Base-by-base conservation (phyloP, 2,797 vertebrate species). In the Lithobates sylvaticus region DNA sequence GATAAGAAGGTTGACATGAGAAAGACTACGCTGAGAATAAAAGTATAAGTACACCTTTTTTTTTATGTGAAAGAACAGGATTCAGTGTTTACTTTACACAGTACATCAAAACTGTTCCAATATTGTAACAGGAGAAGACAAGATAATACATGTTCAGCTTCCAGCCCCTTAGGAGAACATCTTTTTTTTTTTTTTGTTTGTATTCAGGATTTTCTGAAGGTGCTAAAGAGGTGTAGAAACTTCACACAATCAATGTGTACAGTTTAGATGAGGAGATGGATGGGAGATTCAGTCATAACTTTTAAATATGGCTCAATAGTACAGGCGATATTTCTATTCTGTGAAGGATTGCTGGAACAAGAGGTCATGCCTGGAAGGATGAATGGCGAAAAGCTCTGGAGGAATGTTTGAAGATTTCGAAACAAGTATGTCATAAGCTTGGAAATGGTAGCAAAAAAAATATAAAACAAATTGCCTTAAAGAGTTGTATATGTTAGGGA, bases 251-350 rank as follows among this genome's bases (percentile, higher is more conserved):
- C 80, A 74, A 74, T 61, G 72, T 44, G 32, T 82, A 32, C 47
- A 82, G 54, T 74, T 82, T 82, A 65, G n/a, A 42, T 82, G 36
- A 72, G 50, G 18, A 54, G 79, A 27, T 34, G 27, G 70, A 64
- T 58, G 69, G 36, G n/a, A 81, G 44, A 81, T 81, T 50, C 68
- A 39, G 69, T 65, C 39, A 13, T 82, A 72, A 82, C 69, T 61
- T 82, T 82, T 74, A 74, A 65, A 34, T 74, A 82, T 68, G 68
- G 68, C 44, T 81, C 42, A 58, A 39, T 29, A 58, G 70, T 23
- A 72, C 1, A 47, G 10, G 78, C 42, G 54, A 81, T 81, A 71
- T 58, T 71, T 81, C 23, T 71, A 47, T 71, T 7, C 47, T 71
- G 29, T 47, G 68, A 81, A 79, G 32, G 64, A 29, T 47, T 42